phyloP scores from a whole-genome alignment of 2,888 invertebrate genomes.

The Nezara viridula region DNA sequence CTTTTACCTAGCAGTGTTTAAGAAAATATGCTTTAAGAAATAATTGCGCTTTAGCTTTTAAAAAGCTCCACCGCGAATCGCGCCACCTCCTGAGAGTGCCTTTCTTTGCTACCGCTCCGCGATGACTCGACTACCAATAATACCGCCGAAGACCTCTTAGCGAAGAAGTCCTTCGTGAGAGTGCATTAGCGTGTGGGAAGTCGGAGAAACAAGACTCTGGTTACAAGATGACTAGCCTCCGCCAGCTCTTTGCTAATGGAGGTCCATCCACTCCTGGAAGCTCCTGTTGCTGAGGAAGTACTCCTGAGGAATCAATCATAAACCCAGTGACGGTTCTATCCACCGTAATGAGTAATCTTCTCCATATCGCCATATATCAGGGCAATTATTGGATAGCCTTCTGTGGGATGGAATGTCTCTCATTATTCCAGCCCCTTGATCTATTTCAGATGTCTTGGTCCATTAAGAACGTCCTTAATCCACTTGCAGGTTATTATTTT shows the following conservation, averaged over 20 bases:
- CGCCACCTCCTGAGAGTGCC: neutral
- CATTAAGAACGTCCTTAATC: neutral
- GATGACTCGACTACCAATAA: neutral
- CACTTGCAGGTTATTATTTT: slow-evolving; percentile 31
- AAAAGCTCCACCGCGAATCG: neutral
- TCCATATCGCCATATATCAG: slow-evolving; percentile 34
- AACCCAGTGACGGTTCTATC: neutral
- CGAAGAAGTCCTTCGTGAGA: neutral
- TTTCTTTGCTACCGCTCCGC: neutral
- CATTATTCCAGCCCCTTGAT: slow-evolving; percentile 2
- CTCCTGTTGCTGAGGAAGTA: neutral
- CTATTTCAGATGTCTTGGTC: slow-evolving; percentile 20
- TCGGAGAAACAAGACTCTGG: slow-evolving; percentile 39
- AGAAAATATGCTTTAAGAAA: neutral
- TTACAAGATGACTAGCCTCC: slow-evolving; percentile 45
- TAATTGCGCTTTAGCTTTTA: neutral
- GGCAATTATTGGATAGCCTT: slow-evolving; percentile 4
- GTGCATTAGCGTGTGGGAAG: slow-evolving; percentile 53
- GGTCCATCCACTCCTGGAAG: neutral
- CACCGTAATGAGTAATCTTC: slow-evolving; percentile 10
- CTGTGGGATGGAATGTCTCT: neutral
- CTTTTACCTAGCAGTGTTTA: neutral
- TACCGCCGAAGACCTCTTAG: slow-evolving; percentile 18
- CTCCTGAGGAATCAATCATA: slow-evolving; percentile 44
- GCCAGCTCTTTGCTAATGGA: slow-evolving; percentile 23